Evolutionary conservation across 2,797 vertebrate genomes (phyloP), one percentile per base, ranked within the genome.

Genomic region (Orestias chungarensis): DNA sequence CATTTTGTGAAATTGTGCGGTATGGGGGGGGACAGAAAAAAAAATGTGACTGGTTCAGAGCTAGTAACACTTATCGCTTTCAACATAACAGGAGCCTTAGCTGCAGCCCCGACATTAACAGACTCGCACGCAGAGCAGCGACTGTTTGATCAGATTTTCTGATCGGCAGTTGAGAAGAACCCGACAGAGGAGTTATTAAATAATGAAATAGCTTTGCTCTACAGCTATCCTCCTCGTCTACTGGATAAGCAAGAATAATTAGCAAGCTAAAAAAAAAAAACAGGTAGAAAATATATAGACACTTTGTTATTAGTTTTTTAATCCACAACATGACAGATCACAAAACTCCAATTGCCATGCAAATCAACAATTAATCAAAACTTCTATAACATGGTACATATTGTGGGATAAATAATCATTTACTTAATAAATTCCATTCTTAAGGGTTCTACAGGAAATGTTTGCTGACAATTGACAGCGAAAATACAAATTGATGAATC

Each of bases 1-100:
- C 49, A 68, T 68, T 68, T 54, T 54, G 66, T 54, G 66, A 68
- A 54, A 68, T 68, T 68, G 40, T 68, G 35, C 12, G 35, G 33
- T 40, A 38, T n/a, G n/a, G n/a, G n/a, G n/a, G n/a, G n/a, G n/a
- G n/a, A n/a, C n/a, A n/a, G n/a, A n/a, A n/a, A n/a, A 35, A 25
- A 54, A 54, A 68, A 68, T 18, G 49, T 40, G 49, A 54, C 66
- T 49, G 10, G 33, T 52, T 54, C 8, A 1, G 35, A 54, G 49
- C 66, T 27, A 27, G 33, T 68, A 68, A 68, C 49, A 20, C 66
- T 42, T 27, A 68, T 68, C 49, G 23, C 66, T 54, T 68, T 68
- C 15, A 68, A 54, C n/a, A 27, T 35, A 50, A 50, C 31, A 20
- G 57, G 11, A 54, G 35, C n/a, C 66, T 42, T 49, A 54, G 38